phyloP scores from a whole-genome alignment of 2,888 invertebrate genomes.

The Steinernema scapterisci region DNA sequence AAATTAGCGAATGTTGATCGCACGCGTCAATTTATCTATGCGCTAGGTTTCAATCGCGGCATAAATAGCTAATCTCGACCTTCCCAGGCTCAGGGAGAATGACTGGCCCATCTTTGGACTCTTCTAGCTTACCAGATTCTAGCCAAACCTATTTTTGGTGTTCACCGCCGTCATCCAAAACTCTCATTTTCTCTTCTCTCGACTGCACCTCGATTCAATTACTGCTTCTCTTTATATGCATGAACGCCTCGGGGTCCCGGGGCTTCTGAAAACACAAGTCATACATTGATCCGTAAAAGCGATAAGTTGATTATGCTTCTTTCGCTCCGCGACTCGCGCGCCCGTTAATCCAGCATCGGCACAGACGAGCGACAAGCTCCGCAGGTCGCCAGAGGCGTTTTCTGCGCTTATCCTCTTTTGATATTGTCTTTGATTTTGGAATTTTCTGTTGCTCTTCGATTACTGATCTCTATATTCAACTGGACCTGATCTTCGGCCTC shows the following conservation, averaged over 20 bases:
- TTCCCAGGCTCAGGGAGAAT: no score
- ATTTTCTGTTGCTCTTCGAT: no score
- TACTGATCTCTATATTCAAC: no score
- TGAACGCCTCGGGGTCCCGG: slow-evolving; percentile 24
- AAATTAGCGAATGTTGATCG: no score
- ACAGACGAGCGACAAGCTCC: not conserved
- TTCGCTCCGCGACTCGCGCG: not conserved
- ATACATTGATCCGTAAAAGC: slow-evolving; percentile 24
- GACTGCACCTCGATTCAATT: slow-evolving; percentile 5
- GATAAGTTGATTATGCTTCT: slow-evolving; percentile 27
- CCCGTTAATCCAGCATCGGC: slow-evolving; percentile 3
- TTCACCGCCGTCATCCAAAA: no score
- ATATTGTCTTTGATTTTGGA: no score
- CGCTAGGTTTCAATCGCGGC: no score
- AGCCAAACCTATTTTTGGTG: not conserved
- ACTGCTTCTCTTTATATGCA: not conserved
- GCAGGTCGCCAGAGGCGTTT: slow-evolving; percentile 26
- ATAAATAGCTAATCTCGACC: no score
- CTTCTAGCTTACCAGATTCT: not conserved
- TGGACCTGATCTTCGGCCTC: no score
- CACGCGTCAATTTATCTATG: no score
- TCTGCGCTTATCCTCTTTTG: not conserved
- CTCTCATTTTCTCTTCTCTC: not conserved
- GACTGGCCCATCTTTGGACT: not conserved
- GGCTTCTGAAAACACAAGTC: slow-evolving; percentile 26